Percentiles rank a stretch among this genome's conserved stretches.
Evolutionary conservation across 2,113 vertebrate genomes (phyloP).

Genomic region (Shinisaurus crocodilurus): DNA sequence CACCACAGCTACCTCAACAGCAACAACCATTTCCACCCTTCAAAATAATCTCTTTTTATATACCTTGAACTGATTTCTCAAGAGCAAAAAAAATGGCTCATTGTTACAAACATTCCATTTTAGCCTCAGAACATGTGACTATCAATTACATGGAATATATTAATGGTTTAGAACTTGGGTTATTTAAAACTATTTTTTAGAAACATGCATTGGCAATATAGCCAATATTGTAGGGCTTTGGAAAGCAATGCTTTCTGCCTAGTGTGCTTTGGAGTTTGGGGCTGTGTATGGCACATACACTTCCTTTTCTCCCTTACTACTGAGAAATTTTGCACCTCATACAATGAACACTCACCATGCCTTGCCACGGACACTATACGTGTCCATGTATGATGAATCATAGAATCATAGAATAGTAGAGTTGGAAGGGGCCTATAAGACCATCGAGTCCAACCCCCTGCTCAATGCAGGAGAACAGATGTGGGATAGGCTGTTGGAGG

Average conservation of each 20-base stretch:
- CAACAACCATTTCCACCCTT: neutral
- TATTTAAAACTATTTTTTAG: neutral
- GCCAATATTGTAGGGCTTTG: neutral
- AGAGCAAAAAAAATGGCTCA: neutral
- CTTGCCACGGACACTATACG: neutral
- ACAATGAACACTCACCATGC: neutral
- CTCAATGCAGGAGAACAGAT: too few species aligned
- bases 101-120: neutral
- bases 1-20: neutral
- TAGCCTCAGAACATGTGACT: neutral
- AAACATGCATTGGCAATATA: neutral
- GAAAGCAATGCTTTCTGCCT: neutral
- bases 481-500: too few species aligned
- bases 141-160: neutral
- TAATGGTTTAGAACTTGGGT: neutral
- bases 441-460: too few species aligned
- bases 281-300: neutral
- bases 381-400: neutral
- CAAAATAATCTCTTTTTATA: neutral
- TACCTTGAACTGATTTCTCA: neutral
- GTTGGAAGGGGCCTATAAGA: too few species aligned
- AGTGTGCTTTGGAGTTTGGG: neutral
- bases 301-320: neutral
- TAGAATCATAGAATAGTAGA: too few species aligned
- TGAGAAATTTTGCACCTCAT: neutral